phyloP scores from a whole-genome alignment of 1,140 invertebrate genomes.

The Pachypeltis micranthus region DNA sequence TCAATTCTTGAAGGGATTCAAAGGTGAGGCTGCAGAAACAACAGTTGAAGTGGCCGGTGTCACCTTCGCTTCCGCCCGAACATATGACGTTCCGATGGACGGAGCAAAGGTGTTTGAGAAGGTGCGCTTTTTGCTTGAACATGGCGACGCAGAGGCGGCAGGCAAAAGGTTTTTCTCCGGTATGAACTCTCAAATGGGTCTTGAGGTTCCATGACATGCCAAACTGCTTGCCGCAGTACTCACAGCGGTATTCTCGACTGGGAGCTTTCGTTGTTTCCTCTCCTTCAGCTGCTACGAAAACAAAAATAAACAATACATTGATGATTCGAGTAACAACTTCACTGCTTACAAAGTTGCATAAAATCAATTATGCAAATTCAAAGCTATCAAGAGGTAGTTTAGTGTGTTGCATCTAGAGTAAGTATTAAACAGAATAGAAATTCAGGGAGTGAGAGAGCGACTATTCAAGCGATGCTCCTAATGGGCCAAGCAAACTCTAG shows the following conservation, averaged over 20 bases:
- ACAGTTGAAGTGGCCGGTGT: conserved; percentile 57
- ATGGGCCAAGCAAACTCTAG: no score
- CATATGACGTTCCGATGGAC: conserved; percentile 74
- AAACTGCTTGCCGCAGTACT: conserved; percentile 78
- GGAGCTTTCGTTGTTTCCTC: conserved; percentile 23
- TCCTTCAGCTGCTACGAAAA: background rate
- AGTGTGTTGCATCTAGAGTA: no score
- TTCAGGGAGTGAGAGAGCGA: no score
- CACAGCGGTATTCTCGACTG: conserved; percentile 68
- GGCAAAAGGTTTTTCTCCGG: conserved; percentile 75
- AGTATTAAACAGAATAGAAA: no score
- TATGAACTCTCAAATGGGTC: conserved; percentile 71
- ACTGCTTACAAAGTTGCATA: no score
- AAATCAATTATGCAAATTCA: no score
- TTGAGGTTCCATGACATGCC: conserved; percentile 83
- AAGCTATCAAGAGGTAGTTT: no score
- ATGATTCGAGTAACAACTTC: no score
- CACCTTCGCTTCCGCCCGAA: conserved; percentile 42
- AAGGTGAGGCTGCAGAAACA: conserved; percentile 75
- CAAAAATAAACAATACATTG: background rate
- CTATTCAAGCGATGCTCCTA: no score
- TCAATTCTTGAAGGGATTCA: conserved; percentile 68
- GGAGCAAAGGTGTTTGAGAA: conserved; percentile 72
- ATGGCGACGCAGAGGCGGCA: conserved; percentile 74
- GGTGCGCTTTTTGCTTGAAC: conserved; percentile 79